These are phyloP conservation scores for Bos javanicus DNA, from an alignment of 2,113 vertebrate species.

Conservation along the genomic window DNA sequence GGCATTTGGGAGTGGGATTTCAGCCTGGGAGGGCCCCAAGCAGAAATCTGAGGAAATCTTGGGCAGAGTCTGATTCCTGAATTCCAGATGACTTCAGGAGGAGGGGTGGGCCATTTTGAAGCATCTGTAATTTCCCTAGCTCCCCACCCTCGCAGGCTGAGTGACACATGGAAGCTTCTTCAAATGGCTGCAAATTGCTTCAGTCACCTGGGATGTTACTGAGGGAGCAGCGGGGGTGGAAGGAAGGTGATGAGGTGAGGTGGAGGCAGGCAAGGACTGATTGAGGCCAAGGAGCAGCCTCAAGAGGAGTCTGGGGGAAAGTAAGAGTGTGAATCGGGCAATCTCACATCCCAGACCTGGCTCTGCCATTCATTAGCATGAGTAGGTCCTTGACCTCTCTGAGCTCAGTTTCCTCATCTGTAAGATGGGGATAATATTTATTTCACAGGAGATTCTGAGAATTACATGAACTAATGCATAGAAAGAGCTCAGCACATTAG, in stretches of 20 bases:
- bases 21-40: not conserved
- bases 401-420: conserved; percentile 15
- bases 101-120: not conserved
- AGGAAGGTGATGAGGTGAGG: conserved; percentile 56
- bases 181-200: conserved; percentile 79
- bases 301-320: conserved; percentile 29
- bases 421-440: not conserved
- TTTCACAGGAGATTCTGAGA: not conserved
- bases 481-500: not conserved
- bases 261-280: conserved; percentile 58
- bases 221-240: conserved; percentile 61
- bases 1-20: conserved; percentile 24
- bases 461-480: not conserved
- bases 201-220: conserved; percentile 77
- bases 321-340: not conserved
- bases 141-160: conserved; percentile 43
- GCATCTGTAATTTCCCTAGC: conserved; percentile 26
- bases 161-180: conserved; percentile 57
- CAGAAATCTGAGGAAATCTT: not conserved
- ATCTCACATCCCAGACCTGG: not conserved
- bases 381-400: not conserved
- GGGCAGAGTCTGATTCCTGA: not conserved
- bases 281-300: conserved; percentile 41
- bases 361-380: not conserved
- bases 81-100: not conserved